A percentile compares a stretch with the other conserved stretches of the same genome.
Conservation (phyloP, 2,797 vertebrate genomes). For the Nyctalus aviator region DNA sequence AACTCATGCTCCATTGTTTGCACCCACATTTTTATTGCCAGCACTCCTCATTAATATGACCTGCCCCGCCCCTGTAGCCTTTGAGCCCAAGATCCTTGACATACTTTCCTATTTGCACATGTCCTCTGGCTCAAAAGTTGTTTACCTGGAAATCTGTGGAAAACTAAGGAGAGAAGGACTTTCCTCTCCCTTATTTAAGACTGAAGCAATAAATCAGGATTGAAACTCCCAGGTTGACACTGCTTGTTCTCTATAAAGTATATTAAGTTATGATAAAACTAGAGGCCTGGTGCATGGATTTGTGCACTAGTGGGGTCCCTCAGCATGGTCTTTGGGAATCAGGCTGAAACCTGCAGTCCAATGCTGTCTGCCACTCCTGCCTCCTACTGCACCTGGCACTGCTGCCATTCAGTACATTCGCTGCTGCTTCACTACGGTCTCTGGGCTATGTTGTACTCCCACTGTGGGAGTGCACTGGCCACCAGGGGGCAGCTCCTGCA, state of each 20-base stretch:
- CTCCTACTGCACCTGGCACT: no score
- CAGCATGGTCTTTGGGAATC: no score
- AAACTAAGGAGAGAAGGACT: not conserved
- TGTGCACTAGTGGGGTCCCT: no score
- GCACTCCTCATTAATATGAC: not conserved
- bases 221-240: not conserved
- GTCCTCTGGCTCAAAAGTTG: not conserved
- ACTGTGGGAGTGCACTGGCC: no score
- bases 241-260: not conserved
- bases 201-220: not conserved
- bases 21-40: accelerated
- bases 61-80: not conserved
- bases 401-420: no score
- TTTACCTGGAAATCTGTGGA: not conserved
- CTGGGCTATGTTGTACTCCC: no score
- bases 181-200: not conserved
- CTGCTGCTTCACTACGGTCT: no score
- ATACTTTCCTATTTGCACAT: not conserved
- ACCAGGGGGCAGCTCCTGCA: no score
- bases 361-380: no score
- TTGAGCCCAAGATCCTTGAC: not conserved
- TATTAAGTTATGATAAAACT: not conserved
- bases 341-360: no score
- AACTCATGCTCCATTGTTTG: not conserved
- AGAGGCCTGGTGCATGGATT: no score